Conservation (phyloP, 1,140 invertebrate species). For the Drosophila auraria region DNA sequence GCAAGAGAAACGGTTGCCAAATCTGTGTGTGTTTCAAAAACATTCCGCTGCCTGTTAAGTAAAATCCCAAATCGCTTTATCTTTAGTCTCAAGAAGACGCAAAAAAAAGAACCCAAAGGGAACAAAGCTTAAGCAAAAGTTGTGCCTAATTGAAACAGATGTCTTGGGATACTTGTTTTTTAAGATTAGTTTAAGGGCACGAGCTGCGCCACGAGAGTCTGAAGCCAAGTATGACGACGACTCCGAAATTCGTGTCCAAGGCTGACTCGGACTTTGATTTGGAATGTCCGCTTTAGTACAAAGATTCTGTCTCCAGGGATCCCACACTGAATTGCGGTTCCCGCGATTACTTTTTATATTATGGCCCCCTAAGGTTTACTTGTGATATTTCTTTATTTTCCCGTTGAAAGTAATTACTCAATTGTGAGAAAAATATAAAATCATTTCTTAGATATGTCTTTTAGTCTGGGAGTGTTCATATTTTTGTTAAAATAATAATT, state of each 20-base stretch:
- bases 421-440: background rate
- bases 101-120: constrained; percentile 4
- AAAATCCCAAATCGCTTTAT: constrained; percentile 15
- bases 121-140: constrained; percentile 16
- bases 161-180: constrained; percentile 25
- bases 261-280: constrained; percentile 3
- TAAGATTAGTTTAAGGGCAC: constrained; percentile 24
- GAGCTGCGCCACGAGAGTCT: constrained; percentile 2
- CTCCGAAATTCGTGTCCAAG: constrained; percentile 5
- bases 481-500: background rate
- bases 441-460: background rate
- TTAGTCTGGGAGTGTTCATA: background rate
- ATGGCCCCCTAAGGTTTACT: constrained; percentile 13
- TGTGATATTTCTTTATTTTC: constrained; percentile 5
- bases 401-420: constrained; percentile 1
- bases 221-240: background rate
- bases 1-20: constrained; percentile 6
- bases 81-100: background rate
- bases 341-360: background rate
- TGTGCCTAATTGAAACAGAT: constrained; percentile 44
- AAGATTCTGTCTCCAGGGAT: constrained; percentile 24
- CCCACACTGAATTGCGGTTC: background rate
- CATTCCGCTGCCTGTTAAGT: constrained; percentile 42
- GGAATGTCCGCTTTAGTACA: background rate
- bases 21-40: constrained; percentile 24